Evolutionary conservation across 1,140 invertebrate genomes (phyloP), one percentile per base, ranked within the genome.

Genomic region (Apolygus lucorum): DNA sequence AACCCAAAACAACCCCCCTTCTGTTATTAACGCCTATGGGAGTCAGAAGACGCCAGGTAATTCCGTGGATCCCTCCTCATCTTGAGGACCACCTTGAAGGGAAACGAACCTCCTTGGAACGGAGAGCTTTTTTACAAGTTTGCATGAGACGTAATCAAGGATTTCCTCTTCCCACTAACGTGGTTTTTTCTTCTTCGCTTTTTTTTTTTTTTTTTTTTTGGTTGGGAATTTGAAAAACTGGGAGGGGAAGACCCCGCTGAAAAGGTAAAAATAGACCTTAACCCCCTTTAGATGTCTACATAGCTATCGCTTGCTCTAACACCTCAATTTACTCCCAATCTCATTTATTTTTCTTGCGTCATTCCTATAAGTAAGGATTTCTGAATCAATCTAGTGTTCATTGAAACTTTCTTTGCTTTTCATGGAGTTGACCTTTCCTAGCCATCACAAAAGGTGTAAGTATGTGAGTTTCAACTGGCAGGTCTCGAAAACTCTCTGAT

Each of bases 151-250:
- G 54, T 59, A 59, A 59, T 59, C 54, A 59, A 59, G 54, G 54
- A 59, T 59, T 59, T 59, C 54, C 54, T 59, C 22, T 11, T 59
- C 54, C 54, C 54, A 59, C 54, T 59, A 59, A 59, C 54, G 54
- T 59, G 54, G 11, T 59, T 59, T 22, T 59, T 59, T 59, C 13
- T 22, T 4, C 54, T 59, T 22, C 54, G n/a, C n/a, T n/a, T n/a
- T n/a, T n/a, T n/a, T n/a, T n/a, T n/a, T n/a, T n/a, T n/a, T n/a
- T 24, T 59, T 22, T 8, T 17, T 42, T 42, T 42, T 17, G 4
- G 34, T 4, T 24, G 22, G 22, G 54, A 59, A 59, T 59, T 8
- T 11, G 54, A 59, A 59, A 59, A 59, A 13, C 22, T 4, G 2
- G 11, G 22, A 24, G 22, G 54, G 34, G n/a, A n/a, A n/a, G n/a